Percentiles rank a stretch among this genome's conserved stretches.
phyloP scores from a whole-genome alignment of 1,140 invertebrate genomes.

The Thaumatotibia leucotreta region DNA sequence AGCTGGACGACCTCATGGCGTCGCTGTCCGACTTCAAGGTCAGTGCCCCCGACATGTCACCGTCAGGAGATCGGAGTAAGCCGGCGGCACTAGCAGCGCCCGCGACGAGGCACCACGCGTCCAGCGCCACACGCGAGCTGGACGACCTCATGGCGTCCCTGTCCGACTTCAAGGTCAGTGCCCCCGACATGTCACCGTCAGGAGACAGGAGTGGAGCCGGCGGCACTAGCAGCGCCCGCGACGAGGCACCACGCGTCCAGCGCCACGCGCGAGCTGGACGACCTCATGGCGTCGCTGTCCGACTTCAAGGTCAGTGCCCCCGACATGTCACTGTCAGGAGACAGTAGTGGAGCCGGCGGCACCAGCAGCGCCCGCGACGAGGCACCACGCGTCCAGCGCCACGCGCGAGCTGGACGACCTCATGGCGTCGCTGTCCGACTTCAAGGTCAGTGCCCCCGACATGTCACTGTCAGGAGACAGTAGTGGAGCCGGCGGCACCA shows the following conservation, averaged over 20 bases:
- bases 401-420: conserved; percentile 97
- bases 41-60: conserved; percentile 82
- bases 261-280: conserved; percentile 97
- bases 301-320: conserved; percentile 90
- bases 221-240: conserved; percentile 49
- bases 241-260: conserved; percentile 83
- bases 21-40: conserved; percentile 96
- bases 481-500: too few species aligned
- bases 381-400: conserved; percentile 88
- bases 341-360: conserved; percentile 75
- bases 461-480: too few species aligned
- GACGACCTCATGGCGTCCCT: conserved; percentile 98
- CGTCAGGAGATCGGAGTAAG: conserved; percentile 80
- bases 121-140: conserved; percentile 95
- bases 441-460: conserved; percentile 93
- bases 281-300: conserved; percentile 97
- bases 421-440: conserved; percentile 97
- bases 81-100: conserved; percentile 59
- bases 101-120: conserved; percentile 79
- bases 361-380: conserved; percentile 52
- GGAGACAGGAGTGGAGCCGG: conserved; percentile 78
- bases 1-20: conserved; percentile 97
- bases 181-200: conserved; percentile 83
- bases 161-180: conserved; percentile 92
- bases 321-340: conserved; percentile 83